Percentiles rank a stretch among this genome's conserved stretches.
These are phyloP conservation scores for Geopemphigus sp. DNA, from an alignment of 1,140 invertebrate genomes.

Conservation along the genomic window DNA sequence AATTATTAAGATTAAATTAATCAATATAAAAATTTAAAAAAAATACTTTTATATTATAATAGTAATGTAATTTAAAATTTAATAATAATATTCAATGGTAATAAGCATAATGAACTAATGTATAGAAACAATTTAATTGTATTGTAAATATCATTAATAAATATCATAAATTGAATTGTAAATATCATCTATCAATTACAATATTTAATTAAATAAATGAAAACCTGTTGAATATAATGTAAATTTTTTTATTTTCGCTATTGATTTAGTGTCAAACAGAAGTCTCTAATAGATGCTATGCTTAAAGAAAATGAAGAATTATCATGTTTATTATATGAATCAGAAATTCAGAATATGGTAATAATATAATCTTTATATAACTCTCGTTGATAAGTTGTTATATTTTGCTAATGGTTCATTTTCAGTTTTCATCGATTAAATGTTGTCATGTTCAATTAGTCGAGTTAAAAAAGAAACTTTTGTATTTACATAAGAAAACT, in stretches of 20 bases:
- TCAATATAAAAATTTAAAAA: too few species aligned
- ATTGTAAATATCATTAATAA: too few species aligned
- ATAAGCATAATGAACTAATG: background rate
- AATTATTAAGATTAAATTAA: too few species aligned
- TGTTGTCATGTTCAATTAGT: background rate
- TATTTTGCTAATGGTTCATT: background rate
- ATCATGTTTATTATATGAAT: constrained; percentile 13
- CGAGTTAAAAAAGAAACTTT: constrained; percentile 33
- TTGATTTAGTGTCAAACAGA: constrained; percentile 26
- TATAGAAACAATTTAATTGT: too few species aligned
- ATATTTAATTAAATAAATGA: too few species aligned
- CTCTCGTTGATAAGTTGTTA: background rate
- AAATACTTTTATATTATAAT: too few species aligned
- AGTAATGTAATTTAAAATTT: too few species aligned
- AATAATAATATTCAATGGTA: background rate
- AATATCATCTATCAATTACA: too few species aligned
- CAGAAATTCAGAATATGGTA: constrained; percentile 35
- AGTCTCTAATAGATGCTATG: background rate
- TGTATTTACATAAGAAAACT: constrained; percentile 25
- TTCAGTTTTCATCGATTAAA: constrained; percentile 27
- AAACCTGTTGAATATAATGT: too few species aligned
- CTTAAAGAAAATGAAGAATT: constrained; percentile 35
- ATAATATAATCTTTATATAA: background rate
- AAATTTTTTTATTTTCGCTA: background rate
- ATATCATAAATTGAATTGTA: too few species aligned